Percentiles rank a stretch among this genome's conserved stretches.
Evolutionary conservation across 2,797 vertebrate species (phyloP).

Genomic region (Gymnothorax reevesii): DNA sequence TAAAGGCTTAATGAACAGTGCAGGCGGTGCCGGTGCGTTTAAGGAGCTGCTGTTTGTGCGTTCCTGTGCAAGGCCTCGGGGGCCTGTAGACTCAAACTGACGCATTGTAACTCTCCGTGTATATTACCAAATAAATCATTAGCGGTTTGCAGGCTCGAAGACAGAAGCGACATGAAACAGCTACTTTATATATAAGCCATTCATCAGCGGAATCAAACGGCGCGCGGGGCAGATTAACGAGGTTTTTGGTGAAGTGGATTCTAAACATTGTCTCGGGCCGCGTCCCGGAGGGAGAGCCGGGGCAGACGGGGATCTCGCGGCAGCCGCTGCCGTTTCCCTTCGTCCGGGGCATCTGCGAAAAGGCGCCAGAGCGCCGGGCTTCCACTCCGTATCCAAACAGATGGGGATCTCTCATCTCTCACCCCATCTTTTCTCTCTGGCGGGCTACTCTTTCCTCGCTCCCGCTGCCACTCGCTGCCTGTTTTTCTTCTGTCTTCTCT

Average conservation of each 20-base stretch:
- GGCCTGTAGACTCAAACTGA: conserved; percentile 49
- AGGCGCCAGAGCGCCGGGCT: neutral
- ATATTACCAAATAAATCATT: conserved; percentile 67
- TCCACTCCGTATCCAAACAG: neutral
- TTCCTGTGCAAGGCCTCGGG: conserved; percentile 41
- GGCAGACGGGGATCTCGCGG: conserved; percentile 53
- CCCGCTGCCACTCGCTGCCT: neutral
- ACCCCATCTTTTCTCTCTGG: neutral
- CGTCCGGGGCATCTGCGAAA: conserved; percentile 43
- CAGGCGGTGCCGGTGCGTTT: conserved; percentile 22
- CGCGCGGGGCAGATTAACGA: conserved; percentile 66
- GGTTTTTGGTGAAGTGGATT: conserved; percentile 60
- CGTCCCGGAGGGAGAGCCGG: conserved; percentile 56
- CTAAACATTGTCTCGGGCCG: conserved; percentile 65
- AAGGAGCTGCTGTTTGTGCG: conserved; percentile 43
- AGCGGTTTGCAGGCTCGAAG: conserved; percentile 50
- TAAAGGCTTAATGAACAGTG: conserved; percentile 39
- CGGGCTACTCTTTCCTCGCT: neutral
- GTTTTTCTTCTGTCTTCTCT: neutral
- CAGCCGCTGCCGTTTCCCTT: conserved; percentile 60
- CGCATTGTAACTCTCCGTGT: conserved; percentile 54
- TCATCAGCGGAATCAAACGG: conserved; percentile 61
- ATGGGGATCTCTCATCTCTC: neutral
- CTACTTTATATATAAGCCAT: conserved; percentile 60
- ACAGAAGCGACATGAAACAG: conserved; percentile 64